These are phyloP conservation scores for Megalurothrips usitatus DNA, from an alignment of 2,888 invertebrate genomes.

Conservation along the genomic window DNA sequence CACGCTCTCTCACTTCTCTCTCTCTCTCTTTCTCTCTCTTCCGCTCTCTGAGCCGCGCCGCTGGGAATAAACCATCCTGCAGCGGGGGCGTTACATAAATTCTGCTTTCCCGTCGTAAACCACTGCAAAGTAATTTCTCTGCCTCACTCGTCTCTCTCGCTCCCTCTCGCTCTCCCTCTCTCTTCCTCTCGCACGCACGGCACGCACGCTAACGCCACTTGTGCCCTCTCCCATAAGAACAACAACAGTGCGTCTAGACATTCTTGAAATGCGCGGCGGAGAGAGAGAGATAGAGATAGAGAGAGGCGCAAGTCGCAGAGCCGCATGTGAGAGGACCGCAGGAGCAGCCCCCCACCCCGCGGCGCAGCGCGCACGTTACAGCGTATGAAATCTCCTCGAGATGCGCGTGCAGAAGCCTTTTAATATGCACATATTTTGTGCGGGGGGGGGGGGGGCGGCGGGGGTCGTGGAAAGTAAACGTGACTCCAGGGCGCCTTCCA, in stretches of 20 bases:
- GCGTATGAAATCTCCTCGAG: slow-evolving; percentile 19
- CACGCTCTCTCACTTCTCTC: neutral
- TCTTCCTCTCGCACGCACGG: neutral
- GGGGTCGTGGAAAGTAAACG: neutral
- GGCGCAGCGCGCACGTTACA: neutral
- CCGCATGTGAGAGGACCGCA: too few relatives aligned
- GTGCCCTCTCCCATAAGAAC: neutral
- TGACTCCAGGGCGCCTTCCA: neutral
- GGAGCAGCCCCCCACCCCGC: neutral
- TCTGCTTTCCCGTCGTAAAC: slow-evolving; percentile 22
- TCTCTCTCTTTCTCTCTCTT: neutral
- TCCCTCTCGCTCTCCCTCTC: neutral
- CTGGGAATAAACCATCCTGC: neutral
- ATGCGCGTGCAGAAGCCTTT: slow-evolving; percentile 16
- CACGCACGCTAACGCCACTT: neutral
- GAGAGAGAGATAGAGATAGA: too few relatives aligned
- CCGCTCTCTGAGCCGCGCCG: neutral
- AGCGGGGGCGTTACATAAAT: slow-evolving; percentile 8
- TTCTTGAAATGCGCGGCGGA: neutral
- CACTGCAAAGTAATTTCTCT: slow-evolving; percentile 19
- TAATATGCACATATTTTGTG: slow-evolving; percentile 25
- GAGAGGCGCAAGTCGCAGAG: neutral
- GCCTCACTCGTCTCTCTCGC: neutral
- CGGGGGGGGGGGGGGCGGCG: neutral
- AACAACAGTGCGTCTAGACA: slow-evolving; percentile 12